phyloP scores from a whole-genome alignment of 2,888 invertebrate genomes.

The Smittia aterrima region DNA sequence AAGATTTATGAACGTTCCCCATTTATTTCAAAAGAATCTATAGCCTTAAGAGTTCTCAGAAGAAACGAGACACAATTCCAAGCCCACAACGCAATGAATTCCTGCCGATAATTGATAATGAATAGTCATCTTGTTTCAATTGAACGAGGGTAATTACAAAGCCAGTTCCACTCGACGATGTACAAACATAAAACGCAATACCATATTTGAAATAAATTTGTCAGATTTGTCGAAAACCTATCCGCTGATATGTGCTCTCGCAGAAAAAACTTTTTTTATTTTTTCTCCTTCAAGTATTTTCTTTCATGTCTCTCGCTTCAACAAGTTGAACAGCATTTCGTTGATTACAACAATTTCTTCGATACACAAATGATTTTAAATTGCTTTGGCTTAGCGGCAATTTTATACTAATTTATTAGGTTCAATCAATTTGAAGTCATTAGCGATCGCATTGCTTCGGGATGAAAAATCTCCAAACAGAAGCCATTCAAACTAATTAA shows the following conservation, averaged over 20 bases:
- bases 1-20: too few species aligned
- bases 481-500: conserved; percentile 33
- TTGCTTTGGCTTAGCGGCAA: conserved; percentile 32
- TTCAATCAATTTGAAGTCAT: conserved; percentile 40
- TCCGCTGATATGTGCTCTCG: neutral
- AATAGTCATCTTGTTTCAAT: neutral
- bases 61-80: too few species aligned
- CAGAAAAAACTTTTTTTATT: neutral
- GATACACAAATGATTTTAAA: conserved; percentile 40
- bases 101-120: conserved; percentile 6
- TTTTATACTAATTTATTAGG: conserved; percentile 36
- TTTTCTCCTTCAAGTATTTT: neutral
- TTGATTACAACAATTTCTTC: conserved; percentile 36
- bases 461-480: conserved; percentile 27
- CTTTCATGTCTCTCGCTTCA: neutral
- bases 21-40: too few species aligned
- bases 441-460: conserved; percentile 3
- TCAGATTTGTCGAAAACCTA: conserved; percentile 29
- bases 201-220: conserved; percentile 33
- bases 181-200: neutral
- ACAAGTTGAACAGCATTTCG: conserved; percentile 33
- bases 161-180: neutral
- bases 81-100: neutral
- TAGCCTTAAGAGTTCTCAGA: too few species aligned
- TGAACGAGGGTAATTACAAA: neutral